Evolutionary conservation across 2,797 vertebrate species (phyloP), one percentile per base, ranked within the genome.

Genomic region (Danio albolineatus): DNA sequence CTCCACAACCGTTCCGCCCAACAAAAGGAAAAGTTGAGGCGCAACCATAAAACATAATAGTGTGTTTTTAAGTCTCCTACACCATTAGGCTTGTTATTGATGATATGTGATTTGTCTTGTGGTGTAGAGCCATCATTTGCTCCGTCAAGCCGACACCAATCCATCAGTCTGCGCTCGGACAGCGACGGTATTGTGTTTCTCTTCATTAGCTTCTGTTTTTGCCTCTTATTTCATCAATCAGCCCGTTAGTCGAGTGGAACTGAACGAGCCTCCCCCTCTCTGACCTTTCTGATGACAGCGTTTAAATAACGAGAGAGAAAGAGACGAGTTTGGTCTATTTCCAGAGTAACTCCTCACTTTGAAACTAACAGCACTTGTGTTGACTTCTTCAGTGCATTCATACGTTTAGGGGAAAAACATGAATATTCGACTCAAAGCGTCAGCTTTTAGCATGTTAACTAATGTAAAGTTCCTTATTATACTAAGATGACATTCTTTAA

Each of bases 201-300:
- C 76, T 83, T 88, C 84, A 88, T 89, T 86, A 87, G 82, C 81
- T 80, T 57, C 81, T 78, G 81, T 78, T 84, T 74, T 83, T 85
- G 78, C 71, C 81, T 75, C 74, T 82, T 74, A 82, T 84, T 86
- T 83, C 81, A 85, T 86, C 84, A 77, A 79, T 86, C 83, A 82
- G 81, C 76, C 43, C 60, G 65, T 78, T 85, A 82, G 73, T 70
- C 41, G 65, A 79, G 73, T 76, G 80, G 83, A 87, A 81, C 83
- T 51, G 70, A 76, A 73, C 44, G 64, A 51, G 12, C 75, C 54
- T 78, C 79, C 70, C 36, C 73, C 80, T 84, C 28, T 48, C 53
- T 49, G 46, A 66, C 69, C 78, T 86, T 86, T 87, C 73, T 84
- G 71, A 72, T 82, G 62, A 81, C 73, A 82, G 76, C 78, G 60